Evolutionary conservation across 2,888 invertebrate species (phyloP), one percentile per base, ranked within the genome.

Genomic region (Thymelicus acteon): DNA sequence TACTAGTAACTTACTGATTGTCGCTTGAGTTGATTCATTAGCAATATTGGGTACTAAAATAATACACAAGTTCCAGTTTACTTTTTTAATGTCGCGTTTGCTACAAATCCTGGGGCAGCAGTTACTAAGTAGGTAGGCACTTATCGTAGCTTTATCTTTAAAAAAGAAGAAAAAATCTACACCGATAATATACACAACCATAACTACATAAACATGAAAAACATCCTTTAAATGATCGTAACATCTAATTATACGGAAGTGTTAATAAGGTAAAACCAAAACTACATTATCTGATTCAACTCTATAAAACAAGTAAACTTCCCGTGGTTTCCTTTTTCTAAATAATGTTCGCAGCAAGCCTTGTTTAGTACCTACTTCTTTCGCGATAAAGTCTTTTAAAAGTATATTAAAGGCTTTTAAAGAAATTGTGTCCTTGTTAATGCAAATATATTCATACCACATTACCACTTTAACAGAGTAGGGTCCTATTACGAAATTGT

Each of bases 291-390:
- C 93, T 85, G 90, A 91, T 90, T 37, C 88, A 86, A 89, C 86
- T 87, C 89, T 90, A 90, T 81, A 88, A 92, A 92, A 91, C 89
- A 90, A 90, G 88, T 87, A 88, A 90, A 91, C 84, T 89, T 82
- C 77, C 80, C 76, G 80, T 78, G 84, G 84, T 82, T 86, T 88
- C 82, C 80, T 85, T 89, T 90, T 90, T 86, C 82, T 89, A 90
- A 92, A 84, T 91, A 91, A 92, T 90, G 92, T 89, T 85, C 81
- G 80, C 87, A 83, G 84, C 82, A 81, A 78, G 81, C 82, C 83
- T 90, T 88, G 85, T 92, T 91, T 91, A 91, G 84, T 87, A 88
- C 85, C 84, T 87, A 88, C 85, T 87, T 86, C 86, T 85, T 88
- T 83, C 75, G 80, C 89, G 92, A 92, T 93, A 93, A 92, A 85